Base-by-base conservation (phyloP, 2,797 vertebrate genomes). In the Spondyliosoma cantharus region DNA sequence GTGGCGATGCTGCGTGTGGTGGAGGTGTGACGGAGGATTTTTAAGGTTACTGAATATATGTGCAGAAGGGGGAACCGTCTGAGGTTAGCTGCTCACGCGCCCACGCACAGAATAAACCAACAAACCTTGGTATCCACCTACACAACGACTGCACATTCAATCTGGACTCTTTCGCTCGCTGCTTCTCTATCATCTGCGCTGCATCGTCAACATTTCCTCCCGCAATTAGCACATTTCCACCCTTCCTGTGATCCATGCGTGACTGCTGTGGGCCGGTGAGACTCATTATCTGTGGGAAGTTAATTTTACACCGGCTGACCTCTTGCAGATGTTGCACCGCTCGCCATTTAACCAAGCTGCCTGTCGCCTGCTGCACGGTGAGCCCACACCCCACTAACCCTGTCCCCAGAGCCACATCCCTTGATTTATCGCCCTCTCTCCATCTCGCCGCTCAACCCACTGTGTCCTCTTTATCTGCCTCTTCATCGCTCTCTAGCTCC, bases 401-500 rank as follows among this genome's bases (percentile, higher is more conserved):
- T 20, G 43, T 63, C 71, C 64, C 83, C 74, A 16, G 24, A 81
- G 71, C 43, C 64, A 25, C 77, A 62, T 42, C 65, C 76, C 86
- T 71, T 85, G 75, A 85, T 86, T 87, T 74, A 70, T 83, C 82
- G 76, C 65, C 62, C 66, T 81, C 66, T 76, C 71, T 76, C 83
- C 84, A 84, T 87, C 83, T 78, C 59, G 3, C 66, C 20, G 67
- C 83, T 85, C 83, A 68, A 53, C 88, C 86, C 91, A 78, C 88
- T 75, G 88, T 52, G 76, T 83, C 71, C 83, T 84, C 83, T 90
- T 88, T 89, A 91, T 93, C 91, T 87, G 85, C 87, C 89, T 91
- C 92, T 91, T 86, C 90, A 90, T 92, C 89, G 72, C 89, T 90
- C 90, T 90, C 87, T 43, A 79, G 83, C 80, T 90, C 87, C 84